Conservation (phyloP, 2,888 invertebrate genomes). For the Diadromus collaris region DNA sequence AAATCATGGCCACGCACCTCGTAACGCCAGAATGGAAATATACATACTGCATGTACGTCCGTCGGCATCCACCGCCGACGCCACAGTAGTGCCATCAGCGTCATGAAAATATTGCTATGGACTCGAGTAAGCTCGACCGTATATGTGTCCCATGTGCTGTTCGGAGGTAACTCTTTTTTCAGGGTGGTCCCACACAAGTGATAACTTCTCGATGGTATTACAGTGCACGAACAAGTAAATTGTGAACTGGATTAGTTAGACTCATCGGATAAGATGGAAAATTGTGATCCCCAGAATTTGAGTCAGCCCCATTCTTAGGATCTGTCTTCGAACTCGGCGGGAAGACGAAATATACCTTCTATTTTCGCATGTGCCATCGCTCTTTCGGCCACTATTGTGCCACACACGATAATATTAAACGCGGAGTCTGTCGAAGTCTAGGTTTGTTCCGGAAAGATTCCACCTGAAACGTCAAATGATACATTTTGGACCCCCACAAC, state of each 20-base stretch:
- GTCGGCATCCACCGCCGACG: constrained; percentile 60
- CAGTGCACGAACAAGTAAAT: background rate
- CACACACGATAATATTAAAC: background rate
- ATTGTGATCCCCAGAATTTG: background rate
- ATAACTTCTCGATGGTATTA: constrained; percentile 19
- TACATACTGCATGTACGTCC: constrained; percentile 79
- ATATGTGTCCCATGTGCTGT: constrained; percentile 55
- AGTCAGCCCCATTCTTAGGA: background rate
- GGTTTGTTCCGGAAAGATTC: background rate
- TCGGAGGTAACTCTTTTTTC: constrained; percentile 49
- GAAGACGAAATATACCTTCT: background rate
- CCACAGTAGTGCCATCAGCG: constrained; percentile 12
- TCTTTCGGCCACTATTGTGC: background rate
- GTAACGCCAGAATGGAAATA: constrained; percentile 80
- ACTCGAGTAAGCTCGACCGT: constrained; percentile 29
- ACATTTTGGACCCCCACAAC: too few species aligned
- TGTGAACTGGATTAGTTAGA: background rate
- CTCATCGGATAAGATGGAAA: background rate
- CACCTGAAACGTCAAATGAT: background rate
- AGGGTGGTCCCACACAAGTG: background rate
- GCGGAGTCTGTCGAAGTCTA: too few species aligned
- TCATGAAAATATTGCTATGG: constrained; percentile 72
- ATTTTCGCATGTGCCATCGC: background rate
- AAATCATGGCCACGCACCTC: constrained; percentile 77
- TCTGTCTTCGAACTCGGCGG: background rate